A percentile compares a stretch with the other conserved stretches of the same genome.
Conservation (phyloP, 2,113 vertebrate genomes). For the Morone saxatilis region DNA sequence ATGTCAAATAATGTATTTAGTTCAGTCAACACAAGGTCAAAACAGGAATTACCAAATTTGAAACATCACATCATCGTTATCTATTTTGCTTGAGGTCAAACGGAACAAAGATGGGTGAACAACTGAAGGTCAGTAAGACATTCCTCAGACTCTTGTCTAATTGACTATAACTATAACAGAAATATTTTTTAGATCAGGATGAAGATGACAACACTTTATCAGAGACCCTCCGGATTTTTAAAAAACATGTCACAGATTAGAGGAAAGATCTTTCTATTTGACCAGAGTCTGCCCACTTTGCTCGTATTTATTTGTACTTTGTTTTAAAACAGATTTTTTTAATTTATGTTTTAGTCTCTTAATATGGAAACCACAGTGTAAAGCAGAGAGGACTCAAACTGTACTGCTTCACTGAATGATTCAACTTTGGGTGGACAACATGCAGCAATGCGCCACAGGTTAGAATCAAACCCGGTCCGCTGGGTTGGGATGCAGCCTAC, state of each 20-base stretch:
- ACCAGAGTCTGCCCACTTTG: neutral
- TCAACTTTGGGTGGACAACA: neutral
- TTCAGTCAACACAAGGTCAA: neutral
- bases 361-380: neutral
- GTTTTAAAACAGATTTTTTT: neutral
- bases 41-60: too few relatives aligned
- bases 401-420: slow-evolving; percentile 6
- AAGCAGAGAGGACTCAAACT: neutral
- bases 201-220: neutral
- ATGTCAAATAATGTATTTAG: neutral
- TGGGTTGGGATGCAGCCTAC: too few relatives aligned
- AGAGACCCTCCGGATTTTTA: too few relatives aligned
- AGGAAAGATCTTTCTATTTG: too few relatives aligned
- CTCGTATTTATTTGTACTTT: neutral
- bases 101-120: neutral
- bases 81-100: neutral
- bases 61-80: too few relatives aligned
- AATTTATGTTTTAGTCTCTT: neutral
- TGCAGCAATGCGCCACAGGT: neutral
- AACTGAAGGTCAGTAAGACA: neutral
- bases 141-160: neutral
- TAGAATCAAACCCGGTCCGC: too few relatives aligned
- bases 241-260: neutral
- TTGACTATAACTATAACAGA: neutral
- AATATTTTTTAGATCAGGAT: neutral